These are phyloP conservation scores for Drosophila kikkawai DNA, from an alignment of 1,140 invertebrate species.

Conservation along the genomic window DNA sequence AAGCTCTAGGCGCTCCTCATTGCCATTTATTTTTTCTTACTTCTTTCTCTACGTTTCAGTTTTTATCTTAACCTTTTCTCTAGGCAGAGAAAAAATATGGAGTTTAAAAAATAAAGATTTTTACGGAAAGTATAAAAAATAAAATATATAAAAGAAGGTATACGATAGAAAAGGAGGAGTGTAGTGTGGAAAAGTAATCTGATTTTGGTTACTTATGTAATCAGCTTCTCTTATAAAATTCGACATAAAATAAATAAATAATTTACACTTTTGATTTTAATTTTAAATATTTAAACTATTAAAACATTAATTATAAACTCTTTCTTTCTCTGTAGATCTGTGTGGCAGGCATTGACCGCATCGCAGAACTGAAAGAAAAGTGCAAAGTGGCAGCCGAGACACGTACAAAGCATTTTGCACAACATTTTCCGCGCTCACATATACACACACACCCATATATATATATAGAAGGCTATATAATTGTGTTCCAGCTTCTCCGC, in stretches of 20 bases:
- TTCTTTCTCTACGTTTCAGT: not conserved
- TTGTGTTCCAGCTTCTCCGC: conserved; percentile 68
- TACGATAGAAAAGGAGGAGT: too few relatives aligned
- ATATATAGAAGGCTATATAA: conserved; percentile 42
- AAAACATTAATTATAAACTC: not conserved
- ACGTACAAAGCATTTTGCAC: conserved; percentile 79
- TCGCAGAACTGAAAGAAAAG: conserved; percentile 35
- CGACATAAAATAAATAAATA: too few relatives aligned
- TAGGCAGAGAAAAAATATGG: not conserved
- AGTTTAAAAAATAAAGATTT: not conserved
- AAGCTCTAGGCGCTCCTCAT: conserved; percentile 15
- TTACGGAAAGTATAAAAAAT: not conserved
- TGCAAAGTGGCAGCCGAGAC: conserved; percentile 55
- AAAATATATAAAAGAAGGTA: not conserved
- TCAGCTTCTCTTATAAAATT: too few relatives aligned
- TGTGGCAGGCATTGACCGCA: conserved; percentile 66
- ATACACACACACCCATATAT: conserved; percentile 39
- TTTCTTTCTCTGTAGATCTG: conserved; percentile 12
- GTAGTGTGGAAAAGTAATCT: too few relatives aligned
- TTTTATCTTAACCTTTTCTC: not conserved
- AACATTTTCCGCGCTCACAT: conserved; percentile 76
- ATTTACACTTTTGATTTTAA: not conserved
- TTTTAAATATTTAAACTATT: not conserved
- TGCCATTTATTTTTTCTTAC: not conserved
- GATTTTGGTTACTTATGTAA: too few relatives aligned